Conservation (phyloP, 2,113 vertebrate genomes). For the Numenius arquata region DNA sequence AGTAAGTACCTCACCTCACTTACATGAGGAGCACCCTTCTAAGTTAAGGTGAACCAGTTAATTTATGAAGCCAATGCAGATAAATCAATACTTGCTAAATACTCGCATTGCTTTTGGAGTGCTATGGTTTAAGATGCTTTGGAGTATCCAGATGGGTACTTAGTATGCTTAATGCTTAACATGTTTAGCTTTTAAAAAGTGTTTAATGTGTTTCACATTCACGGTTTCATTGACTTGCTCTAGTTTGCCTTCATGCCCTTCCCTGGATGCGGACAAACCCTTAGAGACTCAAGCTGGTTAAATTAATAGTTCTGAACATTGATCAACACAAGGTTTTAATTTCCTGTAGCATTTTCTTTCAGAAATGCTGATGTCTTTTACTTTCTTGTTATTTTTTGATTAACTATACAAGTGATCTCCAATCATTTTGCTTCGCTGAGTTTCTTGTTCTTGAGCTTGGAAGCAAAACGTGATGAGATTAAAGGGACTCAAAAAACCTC, state of each 20-base stretch:
- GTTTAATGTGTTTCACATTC: constrained; percentile 39
- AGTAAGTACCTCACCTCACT: background rate
- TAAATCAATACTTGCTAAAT: background rate
- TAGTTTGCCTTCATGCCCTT: background rate
- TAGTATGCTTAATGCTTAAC: background rate
- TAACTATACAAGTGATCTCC: background rate
- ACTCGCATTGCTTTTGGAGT: background rate
- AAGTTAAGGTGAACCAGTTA: background rate
- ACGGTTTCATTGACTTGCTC: background rate
- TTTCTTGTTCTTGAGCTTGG: constrained; percentile 15
- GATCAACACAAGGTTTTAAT: constrained; percentile 57
- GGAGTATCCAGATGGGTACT: constrained; percentile 7
- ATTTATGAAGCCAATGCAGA: background rate
- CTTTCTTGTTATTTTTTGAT: constrained; percentile 12
- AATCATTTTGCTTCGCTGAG: constrained; percentile 13
- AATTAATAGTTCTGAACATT: constrained; percentile 33
- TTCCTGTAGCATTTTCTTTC: constrained; percentile 44
- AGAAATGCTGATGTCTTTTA: constrained; percentile 29
- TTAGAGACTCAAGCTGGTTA: constrained; percentile 25
- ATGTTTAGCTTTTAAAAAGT: background rate
- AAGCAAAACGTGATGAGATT: constrained; percentile 16
- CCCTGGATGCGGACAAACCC: constrained; percentile 18
- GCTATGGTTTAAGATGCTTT: constrained; percentile 21
- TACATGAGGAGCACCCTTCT: background rate
- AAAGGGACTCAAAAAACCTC: background rate